A percentile compares a stretch with the other conserved stretches of the same genome.
Conservation (phyloP, 2,797 vertebrate genomes). For the Ibycter americanus region DNA sequence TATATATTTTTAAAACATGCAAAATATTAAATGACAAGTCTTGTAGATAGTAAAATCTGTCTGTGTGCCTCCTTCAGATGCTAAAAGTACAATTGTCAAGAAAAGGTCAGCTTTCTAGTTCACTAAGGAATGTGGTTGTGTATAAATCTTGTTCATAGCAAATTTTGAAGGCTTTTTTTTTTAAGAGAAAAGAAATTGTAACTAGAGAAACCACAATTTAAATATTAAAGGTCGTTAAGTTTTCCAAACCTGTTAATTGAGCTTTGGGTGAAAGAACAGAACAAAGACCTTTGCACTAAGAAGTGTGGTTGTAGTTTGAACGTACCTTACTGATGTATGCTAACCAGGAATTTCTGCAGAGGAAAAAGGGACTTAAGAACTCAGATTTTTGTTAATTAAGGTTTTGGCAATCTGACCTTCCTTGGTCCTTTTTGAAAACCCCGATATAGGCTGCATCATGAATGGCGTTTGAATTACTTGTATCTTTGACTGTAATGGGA, state of each 20-base stretch:
- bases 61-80: background rate
- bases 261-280: background rate
- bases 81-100: background rate
- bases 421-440: background rate
- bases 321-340: background rate
- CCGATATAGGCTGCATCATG: rapidly evolving
- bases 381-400: rapidly evolving
- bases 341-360: background rate
- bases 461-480: background rate
- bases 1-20: background rate
- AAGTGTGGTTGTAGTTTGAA: rapidly evolving
- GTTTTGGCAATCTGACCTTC: background rate
- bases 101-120: background rate
- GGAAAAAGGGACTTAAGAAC: background rate
- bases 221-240: background rate
- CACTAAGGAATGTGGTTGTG: background rate
- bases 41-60: background rate
- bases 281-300: background rate
- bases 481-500: rapidly evolving
- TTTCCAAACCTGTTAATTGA: background rate
- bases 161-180: background rate
- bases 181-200: background rate
- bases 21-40: background rate
- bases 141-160: background rate
- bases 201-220: background rate